Evolutionary conservation across 2,888 invertebrate species (phyloP).

Genomic region (Epistrophe eligans): DNA sequence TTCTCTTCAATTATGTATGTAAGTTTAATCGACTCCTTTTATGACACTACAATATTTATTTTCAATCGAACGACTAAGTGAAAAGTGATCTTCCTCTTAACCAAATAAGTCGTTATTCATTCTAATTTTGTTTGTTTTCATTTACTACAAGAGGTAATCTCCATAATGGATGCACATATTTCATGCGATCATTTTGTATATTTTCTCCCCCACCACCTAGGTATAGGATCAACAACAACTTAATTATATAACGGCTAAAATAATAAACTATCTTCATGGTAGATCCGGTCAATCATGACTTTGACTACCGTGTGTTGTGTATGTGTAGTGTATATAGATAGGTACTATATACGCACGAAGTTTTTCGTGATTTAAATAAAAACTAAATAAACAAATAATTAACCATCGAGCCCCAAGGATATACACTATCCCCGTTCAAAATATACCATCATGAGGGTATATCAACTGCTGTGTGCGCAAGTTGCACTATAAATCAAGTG

Average conservation of each 20-base stretch:
- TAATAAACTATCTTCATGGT: conserved; percentile 57
- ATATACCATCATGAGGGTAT: not conserved
- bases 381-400: conserved; percentile 64
- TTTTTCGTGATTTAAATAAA: conserved; percentile 43
- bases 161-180: conserved; percentile 21
- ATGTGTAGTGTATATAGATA: no score
- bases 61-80: not conserved
- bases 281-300: conserved; percentile 64
- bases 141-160: conserved; percentile 21
- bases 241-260: conserved; percentile 56
- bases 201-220: conserved; percentile 22
- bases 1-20: no score
- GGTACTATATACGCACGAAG: not conserved
- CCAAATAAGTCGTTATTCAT: conserved; percentile 18
- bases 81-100: not conserved
- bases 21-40: not conserved
- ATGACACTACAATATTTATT: not conserved
- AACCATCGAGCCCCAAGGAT: conserved; percentile 59
- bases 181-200: conserved; percentile 19
- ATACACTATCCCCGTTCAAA: not conserved
- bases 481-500: conserved; percentile 65
- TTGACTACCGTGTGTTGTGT: conserved; percentile 51
- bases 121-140: conserved; percentile 45
- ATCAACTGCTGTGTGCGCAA: conserved; percentile 18
- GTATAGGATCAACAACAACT: conserved; percentile 30